These are phyloP conservation scores for Dryobotodes eremita DNA, from an alignment of 2,888 invertebrate species.

Conservation along the genomic window DNA sequence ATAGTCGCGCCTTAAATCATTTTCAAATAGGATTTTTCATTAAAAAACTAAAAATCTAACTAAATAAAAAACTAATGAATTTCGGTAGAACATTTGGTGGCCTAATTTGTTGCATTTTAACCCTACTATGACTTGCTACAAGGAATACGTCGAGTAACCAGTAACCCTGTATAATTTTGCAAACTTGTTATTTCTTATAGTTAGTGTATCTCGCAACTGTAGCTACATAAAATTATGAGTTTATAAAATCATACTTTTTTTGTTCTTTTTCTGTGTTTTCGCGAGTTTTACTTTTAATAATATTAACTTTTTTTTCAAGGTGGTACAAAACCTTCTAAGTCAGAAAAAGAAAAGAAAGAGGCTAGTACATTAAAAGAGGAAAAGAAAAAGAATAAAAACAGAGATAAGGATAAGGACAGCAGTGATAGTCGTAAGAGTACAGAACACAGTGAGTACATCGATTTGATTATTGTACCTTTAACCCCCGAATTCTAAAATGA, in stretches of 20 bases:
- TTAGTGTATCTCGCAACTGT: not conserved
- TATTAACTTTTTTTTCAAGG: conserved; percentile 70
- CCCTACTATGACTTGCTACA: no score
- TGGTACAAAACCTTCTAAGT: conserved; percentile 83
- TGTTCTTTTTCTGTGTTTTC: not conserved
- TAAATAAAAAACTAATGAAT: no score
- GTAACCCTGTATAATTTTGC: not conserved
- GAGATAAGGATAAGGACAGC: conserved; percentile 86
- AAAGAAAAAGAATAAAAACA: conserved; percentile 85
- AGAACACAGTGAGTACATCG: conserved; percentile 83
- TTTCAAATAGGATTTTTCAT: no score
- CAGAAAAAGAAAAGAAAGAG: conserved; percentile 85
- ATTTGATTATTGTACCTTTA: not conserved
- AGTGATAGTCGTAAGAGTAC: conserved; percentile 87
- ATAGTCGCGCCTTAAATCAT: no score
- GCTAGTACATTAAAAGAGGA: conserved; percentile 88
- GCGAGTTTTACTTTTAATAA: not conserved
- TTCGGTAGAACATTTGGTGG: no score
- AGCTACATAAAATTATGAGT: not conserved
- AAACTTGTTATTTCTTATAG: not conserved
- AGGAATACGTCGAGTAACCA: no score
- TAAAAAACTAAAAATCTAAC: no score
- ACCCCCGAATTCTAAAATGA: not conserved
- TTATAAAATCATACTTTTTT: not conserved
- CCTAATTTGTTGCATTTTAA: no score